Evolutionary conservation across 2,888 invertebrate species (phyloP), one percentile per base, ranked within the genome.

Genomic region (Epinotia ramella): DNA sequence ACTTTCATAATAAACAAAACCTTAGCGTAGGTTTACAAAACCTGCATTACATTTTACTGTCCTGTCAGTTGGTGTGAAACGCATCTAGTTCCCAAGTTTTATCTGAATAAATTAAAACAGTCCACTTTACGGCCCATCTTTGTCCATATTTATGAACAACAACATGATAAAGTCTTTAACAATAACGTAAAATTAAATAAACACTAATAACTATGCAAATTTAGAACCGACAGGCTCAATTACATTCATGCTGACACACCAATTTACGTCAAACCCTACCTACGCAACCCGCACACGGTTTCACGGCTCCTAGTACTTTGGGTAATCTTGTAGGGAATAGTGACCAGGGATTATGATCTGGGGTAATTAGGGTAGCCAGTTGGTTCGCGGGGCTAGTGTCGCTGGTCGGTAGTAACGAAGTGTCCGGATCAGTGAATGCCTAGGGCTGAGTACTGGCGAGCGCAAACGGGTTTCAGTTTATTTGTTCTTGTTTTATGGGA

Each of bases 121-220:
- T 12, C 9, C n/a, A 33, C 28, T 65, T 66, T 66, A 66, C 20
- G 44, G 44, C 63, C 6, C 16, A 65, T 33, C 66, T 56, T 53
- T 56, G 49, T n/a, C n/a, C n/a, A 16, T 24, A 49, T 66, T 24
- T 75, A 44, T 57, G 46, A 59, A 40, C 46, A 79, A 49, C 16
- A 44, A 49, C 18, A 44, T 57, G 46, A 76, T 73, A 73, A 60
- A 73, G 49, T 57, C 64, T 66, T 72, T 77, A 67, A 75, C 53
- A 78, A 76, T 76, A 79, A 79, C 66, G 60, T 65, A 78, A 78
- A 80, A 77, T 82, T 81, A 84, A 82, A 83, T 83, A 88, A 87
- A 88, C 85, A 88, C 84, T 86, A 88, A 89, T 89, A 89, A 89
- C 87, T 87, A 92, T 92, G 90, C 89, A 90, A 92, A 93, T 91